phyloP scores from a whole-genome alignment of 2,888 invertebrate genomes.

The Sarcophaga rosellei region DNA sequence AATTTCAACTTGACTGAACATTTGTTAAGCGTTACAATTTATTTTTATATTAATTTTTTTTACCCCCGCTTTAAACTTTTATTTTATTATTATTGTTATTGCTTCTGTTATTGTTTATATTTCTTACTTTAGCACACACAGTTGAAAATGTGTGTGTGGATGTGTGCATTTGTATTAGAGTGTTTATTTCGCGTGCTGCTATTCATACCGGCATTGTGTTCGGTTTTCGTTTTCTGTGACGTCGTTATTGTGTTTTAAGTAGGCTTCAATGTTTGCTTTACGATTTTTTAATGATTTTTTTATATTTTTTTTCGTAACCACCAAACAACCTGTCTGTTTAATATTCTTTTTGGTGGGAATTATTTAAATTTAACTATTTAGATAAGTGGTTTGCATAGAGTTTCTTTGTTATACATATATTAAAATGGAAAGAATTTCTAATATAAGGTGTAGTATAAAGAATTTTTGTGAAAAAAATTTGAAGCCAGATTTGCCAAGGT shows the following conservation, averaged over 20 bases:
- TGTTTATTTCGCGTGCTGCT: not conserved
- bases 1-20: conserved; percentile 76
- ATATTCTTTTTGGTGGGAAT: not conserved
- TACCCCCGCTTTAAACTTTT: conserved; percentile 3
- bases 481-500: too few species aligned
- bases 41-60: conserved; percentile 73
- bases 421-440: too few species aligned
- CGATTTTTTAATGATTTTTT: conserved; percentile 5
- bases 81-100: conserved; percentile 37
- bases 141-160: not conserved
- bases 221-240: conserved; percentile 9
- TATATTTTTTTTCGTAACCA: not conserved
- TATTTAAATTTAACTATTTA: conserved; percentile 1
- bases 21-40: conserved; percentile 73
- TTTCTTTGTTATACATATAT: too few species aligned
- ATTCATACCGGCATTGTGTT: conserved; percentile 6
- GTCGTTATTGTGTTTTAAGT: conserved; percentile 4
- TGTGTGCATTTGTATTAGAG: not conserved
- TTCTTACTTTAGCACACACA: not conserved
- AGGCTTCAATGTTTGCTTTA: not conserved
- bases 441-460: too few species aligned
- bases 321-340: conserved; percentile 10
- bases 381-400: too few species aligned
- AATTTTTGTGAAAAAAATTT: too few species aligned
- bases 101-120: conserved; percentile 14